Evolutionary conservation across 2,888 invertebrate species (phyloP).

Genomic region (Epirrhoe tristata): DNA sequence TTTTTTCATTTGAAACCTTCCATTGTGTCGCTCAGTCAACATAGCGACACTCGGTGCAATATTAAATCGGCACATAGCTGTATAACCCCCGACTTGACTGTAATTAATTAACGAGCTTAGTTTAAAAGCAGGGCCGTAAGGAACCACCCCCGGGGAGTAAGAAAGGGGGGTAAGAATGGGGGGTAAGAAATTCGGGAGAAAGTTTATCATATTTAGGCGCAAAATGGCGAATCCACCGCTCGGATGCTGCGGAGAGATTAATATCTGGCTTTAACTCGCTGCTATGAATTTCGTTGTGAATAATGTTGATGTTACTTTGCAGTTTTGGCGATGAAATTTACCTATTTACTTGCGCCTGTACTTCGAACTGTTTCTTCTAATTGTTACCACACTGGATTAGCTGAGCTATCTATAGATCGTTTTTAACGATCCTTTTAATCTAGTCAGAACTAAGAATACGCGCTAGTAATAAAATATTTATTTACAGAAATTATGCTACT

Average conservation of each 20-base stretch:
- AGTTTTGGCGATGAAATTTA: slow-evolving; percentile 57
- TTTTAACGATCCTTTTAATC: no score
- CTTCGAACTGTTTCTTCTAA: neutral
- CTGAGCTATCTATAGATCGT: no score
- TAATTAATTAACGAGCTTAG: slow-evolving; percentile 87
- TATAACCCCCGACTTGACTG: slow-evolving; percentile 82
- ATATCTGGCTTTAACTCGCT: slow-evolving; percentile 83
- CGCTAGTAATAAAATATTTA: no score
- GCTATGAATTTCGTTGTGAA: slow-evolving; percentile 81
- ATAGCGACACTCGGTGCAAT: slow-evolving; percentile 63
- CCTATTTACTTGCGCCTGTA: neutral
- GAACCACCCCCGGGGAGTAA: slow-evolving; percentile 72
- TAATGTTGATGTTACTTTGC: slow-evolving; percentile 75
- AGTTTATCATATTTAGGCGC: slow-evolving; percentile 86
- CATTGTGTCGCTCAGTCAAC: slow-evolving; percentile 42
- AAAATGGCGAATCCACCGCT: slow-evolving; percentile 85
- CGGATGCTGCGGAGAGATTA: slow-evolving; percentile 81
- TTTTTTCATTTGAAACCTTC: slow-evolving; percentile 34
- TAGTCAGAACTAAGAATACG: no score
- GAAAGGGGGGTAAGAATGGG: slow-evolving; percentile 70
- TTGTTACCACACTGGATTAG: neutral
- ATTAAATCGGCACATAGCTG: slow-evolving; percentile 82
- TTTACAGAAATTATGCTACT: no score
- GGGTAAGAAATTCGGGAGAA: slow-evolving; percentile 84
- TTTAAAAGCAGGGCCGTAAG: slow-evolving; percentile 86